Conservation (phyloP, 2,888 invertebrate species). For the Artemia sinica region DNA sequence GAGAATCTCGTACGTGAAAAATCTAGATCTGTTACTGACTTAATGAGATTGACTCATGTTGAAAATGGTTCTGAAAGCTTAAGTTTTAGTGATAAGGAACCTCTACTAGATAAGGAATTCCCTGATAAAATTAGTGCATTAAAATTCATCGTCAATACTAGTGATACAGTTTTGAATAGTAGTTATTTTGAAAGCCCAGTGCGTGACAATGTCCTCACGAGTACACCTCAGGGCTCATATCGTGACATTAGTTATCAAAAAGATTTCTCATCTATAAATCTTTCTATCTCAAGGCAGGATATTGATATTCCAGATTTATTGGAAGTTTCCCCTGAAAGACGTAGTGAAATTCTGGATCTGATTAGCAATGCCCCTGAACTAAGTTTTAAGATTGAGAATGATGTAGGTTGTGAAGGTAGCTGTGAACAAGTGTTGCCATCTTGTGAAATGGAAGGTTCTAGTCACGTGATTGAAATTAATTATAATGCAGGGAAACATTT, state of each 20-base stretch:
- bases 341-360: not conserved
- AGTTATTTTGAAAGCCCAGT: not conserved
- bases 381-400: no score
- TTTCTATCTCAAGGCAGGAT: not conserved
- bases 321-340: constrained; percentile 2
- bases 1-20: constrained; percentile 45
- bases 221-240: constrained; percentile 1
- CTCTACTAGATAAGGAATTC: constrained; percentile 10
- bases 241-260: not conserved
- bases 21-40: constrained; percentile 46
- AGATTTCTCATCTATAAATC: not conserved
- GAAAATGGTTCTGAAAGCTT: constrained; percentile 35
- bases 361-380: not conserved
- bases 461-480: no score
- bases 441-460: no score
- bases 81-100: not conserved
- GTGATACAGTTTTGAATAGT: not conserved
- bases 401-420: no score
- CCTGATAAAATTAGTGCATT: not conserved
- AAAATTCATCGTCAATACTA: not conserved
- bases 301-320: constrained; percentile 4
- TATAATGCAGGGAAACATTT: no score
- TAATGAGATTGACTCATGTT: constrained; percentile 48
- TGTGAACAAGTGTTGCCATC: no score
- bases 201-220: not conserved